Evolutionary conservation across 2,797 vertebrate species (phyloP).

Genomic region (Acrocephalus scirpaceus): DNA sequence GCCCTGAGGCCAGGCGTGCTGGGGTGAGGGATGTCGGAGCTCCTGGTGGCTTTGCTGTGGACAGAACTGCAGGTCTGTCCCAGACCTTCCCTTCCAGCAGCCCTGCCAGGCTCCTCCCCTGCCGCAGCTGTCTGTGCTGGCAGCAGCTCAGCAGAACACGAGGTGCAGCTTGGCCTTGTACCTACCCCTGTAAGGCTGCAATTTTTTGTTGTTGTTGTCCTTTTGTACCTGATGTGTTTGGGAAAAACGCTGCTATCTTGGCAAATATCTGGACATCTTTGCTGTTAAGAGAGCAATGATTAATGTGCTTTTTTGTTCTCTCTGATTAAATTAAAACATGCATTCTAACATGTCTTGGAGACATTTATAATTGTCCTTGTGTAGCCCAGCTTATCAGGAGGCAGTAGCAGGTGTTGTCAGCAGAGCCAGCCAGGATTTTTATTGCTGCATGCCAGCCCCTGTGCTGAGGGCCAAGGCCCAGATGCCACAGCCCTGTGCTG

Average conservation of each 20-base stretch:
- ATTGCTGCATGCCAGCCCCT: conserved; percentile 12
- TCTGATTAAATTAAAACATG: conserved; percentile 65
- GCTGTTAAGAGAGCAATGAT: conserved; percentile 59
- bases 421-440: conserved; percentile 41
- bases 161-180: conserved; percentile 45
- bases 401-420: conserved; percentile 54
- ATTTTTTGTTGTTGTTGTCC: conserved; percentile 43
- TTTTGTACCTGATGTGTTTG: conserved; percentile 31
- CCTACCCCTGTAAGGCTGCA: conserved; percentile 16
- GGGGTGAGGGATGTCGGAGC: background rate
- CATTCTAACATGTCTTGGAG: conserved; percentile 58
- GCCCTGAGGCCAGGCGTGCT: background rate
- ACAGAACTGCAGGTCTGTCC: background rate
- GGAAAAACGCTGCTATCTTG: conserved; percentile 45
- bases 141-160: background rate
- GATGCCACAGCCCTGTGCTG: background rate
- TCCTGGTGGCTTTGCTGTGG: background rate
- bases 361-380: conserved; percentile 65
- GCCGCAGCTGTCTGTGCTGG: conserved; percentile 24
- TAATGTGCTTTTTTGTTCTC: conserved; percentile 65
- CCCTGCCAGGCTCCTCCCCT: background rate
- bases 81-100: background rate
- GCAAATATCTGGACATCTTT: conserved; percentile 59
- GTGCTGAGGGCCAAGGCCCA: conserved; percentile 44
- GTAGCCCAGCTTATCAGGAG: conserved; percentile 55